Conservation (phyloP, 2,797 vertebrate species). For the Acrossocheilus wenchowensis region DNA sequence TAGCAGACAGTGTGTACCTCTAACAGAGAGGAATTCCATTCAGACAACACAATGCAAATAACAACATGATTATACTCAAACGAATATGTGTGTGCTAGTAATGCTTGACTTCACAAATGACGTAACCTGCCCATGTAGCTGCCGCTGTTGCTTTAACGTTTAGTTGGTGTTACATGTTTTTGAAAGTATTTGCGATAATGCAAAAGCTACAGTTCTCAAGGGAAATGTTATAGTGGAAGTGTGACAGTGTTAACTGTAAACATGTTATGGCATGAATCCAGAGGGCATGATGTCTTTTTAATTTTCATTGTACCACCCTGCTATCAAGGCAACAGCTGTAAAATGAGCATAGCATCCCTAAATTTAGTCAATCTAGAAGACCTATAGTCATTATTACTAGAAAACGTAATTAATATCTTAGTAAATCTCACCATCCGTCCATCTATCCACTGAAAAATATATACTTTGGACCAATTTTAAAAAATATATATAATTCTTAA, state of each 20-base stretch:
- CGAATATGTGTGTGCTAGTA: background rate
- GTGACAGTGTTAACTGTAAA: background rate
- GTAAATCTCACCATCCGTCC: background rate
- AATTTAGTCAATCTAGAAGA: background rate
- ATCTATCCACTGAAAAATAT: background rate
- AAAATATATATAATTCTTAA: background rate
- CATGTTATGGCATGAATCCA: background rate
- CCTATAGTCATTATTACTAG: background rate
- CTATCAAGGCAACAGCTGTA: background rate
- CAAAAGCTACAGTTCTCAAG: background rate
- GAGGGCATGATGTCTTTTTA: background rate
- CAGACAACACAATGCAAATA: background rate
- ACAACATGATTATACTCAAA: background rate
- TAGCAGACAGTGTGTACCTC: background rate
- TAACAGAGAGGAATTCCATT: background rate
- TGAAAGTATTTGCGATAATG: background rate
- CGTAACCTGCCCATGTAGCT: background rate
- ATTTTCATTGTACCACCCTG: background rate
- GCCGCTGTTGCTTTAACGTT: background rate
- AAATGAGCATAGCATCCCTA: background rate
- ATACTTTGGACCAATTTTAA: too few relatives aligned
- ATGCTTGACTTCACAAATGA: constrained; percentile 8
- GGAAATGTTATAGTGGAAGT: background rate
- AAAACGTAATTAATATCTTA: background rate
- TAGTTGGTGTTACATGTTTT: background rate